These are phyloP conservation scores for Melanerpes formicivorus DNA, from an alignment of 2,113 vertebrate species.

Conservation along the genomic window DNA sequence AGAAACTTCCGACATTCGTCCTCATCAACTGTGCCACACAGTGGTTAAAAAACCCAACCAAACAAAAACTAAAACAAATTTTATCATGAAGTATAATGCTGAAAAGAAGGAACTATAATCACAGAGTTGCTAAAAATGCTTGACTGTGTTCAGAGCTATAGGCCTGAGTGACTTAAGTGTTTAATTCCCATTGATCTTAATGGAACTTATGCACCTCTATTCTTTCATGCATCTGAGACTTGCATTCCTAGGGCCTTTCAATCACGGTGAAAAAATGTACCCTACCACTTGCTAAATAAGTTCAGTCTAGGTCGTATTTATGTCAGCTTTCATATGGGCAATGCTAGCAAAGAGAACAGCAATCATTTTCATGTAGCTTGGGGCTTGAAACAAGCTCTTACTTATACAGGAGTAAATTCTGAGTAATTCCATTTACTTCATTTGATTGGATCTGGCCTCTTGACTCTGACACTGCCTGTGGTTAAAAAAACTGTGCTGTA, in stretches of 20 bases:
- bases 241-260: neutral
- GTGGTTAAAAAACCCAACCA: neutral
- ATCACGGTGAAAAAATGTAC: neutral
- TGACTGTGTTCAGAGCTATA: neutral
- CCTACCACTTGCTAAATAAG: conserved; percentile 20
- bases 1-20: neutral
- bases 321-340: conserved; percentile 43
- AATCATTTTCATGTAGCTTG: conserved; percentile 48
- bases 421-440: conserved; percentile 49
- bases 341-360: conserved; percentile 9
- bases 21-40: neutral
- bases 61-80: neutral
- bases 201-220: neutral
- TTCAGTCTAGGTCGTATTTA: conserved; percentile 27
- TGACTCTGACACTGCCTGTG: conserved; percentile 7
- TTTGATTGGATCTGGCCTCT: conserved; percentile 46
- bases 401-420: conserved; percentile 53
- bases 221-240: neutral
- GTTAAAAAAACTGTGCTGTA: neutral
- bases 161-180: neutral
- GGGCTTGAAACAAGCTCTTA: conserved; percentile 49
- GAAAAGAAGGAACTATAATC: neutral
- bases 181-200: neutral
- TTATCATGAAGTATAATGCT: neutral
- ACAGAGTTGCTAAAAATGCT: neutral